These are phyloP conservation scores for Dryobotodes eremita DNA, from an alignment of 2,888 invertebrate species.

Conservation along the genomic window DNA sequence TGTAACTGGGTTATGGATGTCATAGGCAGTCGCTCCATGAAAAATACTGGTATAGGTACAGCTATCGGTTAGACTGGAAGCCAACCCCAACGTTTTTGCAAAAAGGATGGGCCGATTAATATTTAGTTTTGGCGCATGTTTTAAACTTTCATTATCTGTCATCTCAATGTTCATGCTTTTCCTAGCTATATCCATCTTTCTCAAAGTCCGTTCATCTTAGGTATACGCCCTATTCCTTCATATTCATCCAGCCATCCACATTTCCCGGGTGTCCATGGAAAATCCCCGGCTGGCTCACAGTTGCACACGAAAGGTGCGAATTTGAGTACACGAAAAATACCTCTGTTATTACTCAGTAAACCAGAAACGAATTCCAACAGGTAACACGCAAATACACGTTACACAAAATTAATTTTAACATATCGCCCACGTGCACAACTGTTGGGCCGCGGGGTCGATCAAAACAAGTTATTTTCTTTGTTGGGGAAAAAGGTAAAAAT, in stretches of 20 bases:
- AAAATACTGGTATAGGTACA: no score
- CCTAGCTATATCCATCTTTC: not conserved
- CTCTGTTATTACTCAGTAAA: conserved; percentile 83
- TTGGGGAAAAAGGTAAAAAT: conserved; percentile 60
- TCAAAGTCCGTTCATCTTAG: not conserved
- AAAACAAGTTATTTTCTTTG: conserved; percentile 79
- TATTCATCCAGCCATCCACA: not conserved
- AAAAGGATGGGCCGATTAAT: not conserved
- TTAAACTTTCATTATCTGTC: not conserved
- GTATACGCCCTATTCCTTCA: not conserved
- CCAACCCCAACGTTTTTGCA: not conserved
- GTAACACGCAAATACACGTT: conserved; percentile 80
- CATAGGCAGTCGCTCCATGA: not conserved
- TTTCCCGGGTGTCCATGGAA: conserved; percentile 46
- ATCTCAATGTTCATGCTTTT: not conserved
- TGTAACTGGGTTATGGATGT: no score
- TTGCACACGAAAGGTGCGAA: conserved; percentile 71
- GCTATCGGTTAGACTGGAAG: not conserved
- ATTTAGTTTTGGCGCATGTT: not conserved
- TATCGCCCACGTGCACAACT: conserved; percentile 76
- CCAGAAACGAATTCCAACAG: conserved; percentile 84
- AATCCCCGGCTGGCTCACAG: conserved; percentile 57
- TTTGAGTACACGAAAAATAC: conserved; percentile 74
- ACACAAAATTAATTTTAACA: conserved; percentile 77
- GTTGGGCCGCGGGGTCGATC: conserved; percentile 65